These are phyloP conservation scores for Illadopsis cleaveri DNA, from an alignment of 2,113 vertebrate genomes.

Conservation along the genomic window DNA sequence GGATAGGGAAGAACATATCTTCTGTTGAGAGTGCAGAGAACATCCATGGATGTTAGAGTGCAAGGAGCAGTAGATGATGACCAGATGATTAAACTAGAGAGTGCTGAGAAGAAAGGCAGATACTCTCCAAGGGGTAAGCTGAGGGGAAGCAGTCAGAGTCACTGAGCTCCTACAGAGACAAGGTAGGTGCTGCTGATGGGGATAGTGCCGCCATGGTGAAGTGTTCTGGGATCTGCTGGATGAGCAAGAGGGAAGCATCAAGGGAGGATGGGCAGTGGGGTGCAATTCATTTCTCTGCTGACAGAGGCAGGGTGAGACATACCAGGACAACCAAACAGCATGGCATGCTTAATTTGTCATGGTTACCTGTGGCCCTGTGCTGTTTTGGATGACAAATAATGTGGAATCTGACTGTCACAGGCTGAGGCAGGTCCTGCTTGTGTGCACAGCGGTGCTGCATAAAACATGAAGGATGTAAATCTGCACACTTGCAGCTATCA, in stretches of 20 bases:
- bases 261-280: not conserved
- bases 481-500: not conserved
- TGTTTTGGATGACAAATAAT: not conserved
- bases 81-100: not conserved
- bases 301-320: not conserved
- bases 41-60: not conserved
- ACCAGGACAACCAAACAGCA: not conserved
- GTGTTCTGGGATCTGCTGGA: not conserved
- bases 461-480: not conserved
- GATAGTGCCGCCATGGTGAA: rapidly evolving
- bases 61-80: not conserved
- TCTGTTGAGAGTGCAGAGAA: not conserved
- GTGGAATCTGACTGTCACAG: not conserved
- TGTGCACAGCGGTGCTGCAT: not conserved
- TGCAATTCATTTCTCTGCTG: not conserved
- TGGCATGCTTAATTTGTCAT: not conserved
- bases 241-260: rapidly evolving
- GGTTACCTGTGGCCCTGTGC: not conserved
- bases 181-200: not conserved
- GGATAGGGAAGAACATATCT: not conserved
- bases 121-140: not conserved
- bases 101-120: not conserved
- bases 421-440: not conserved
- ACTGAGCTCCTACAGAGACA: not conserved
- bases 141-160: not conserved